Base-by-base conservation (phyloP, 2,888 invertebrate species). In the Imbricaverruca yamaguchii region DNA sequence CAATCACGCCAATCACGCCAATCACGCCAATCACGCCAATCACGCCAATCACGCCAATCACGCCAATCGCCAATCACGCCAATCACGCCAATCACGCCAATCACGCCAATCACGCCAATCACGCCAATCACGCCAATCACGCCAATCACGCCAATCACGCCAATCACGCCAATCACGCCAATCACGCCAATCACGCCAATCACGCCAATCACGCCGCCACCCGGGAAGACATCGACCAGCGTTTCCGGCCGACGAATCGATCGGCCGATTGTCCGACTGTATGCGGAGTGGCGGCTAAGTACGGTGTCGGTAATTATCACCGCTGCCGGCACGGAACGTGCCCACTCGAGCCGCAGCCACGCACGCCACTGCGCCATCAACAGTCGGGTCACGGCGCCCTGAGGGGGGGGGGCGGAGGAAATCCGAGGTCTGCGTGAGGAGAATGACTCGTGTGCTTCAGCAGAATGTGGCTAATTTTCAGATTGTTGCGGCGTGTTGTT, bases 21-120 rank as follows among this genome's bases (percentile, higher is more conserved):
- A 74, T 74, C 53, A 53, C 74, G 74, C 39, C 39, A 74, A 74
- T 74, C n/a, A n/a, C n/a, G 53, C 74, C 53, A 74, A 74, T 74
- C 53, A 53, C 74, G 74, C 39, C 39, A 74, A 74, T 74, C n/a
- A n/a, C n/a, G 53, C 74, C 53, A 74, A 74, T 74, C 53, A 53
- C 74, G 74, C 39, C 39, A 74, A 74, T 74, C n/a, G 53, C 74
- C 53, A 74, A 74, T 74, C 53, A 53, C 74, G 74, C 39, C 39
- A 74, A 74, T 74, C n/a, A n/a, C n/a, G 53, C 74, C 53, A 74
- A 74, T 74, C 53, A 53, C 74, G 74, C 39, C 39, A 74, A 74
- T 74, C n/a, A n/a, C n/a, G 53, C 74, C 53, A 74, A 74, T 74
- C 53, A 53, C 74, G 74, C 39, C 39, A 74, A 74, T 74, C n/a